These are phyloP conservation scores for Plusia festucae DNA, from an alignment of 2,888 invertebrate species.

Conservation along the genomic window DNA sequence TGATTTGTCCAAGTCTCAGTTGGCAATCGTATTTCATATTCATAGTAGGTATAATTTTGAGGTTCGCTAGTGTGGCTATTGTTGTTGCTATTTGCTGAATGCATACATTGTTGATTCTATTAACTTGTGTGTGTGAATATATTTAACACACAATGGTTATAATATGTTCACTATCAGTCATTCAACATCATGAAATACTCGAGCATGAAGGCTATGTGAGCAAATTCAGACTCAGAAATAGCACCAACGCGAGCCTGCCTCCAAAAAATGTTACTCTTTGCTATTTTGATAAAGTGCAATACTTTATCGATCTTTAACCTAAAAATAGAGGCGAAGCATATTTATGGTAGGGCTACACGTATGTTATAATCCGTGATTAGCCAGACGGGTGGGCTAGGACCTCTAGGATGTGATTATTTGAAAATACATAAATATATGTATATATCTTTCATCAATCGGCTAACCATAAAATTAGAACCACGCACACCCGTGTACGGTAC, in stretches of 20 bases:
- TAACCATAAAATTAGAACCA: not conserved
- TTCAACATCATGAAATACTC: conserved; percentile 53
- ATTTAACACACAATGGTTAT: conserved; percentile 53
- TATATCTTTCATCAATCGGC: not conserved
- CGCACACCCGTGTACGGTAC: not conserved
- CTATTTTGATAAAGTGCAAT: not conserved
- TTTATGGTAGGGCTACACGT: not conserved
- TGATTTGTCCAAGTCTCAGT: conserved; percentile 18
- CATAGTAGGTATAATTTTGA: conserved; percentile 25
- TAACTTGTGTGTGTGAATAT: conserved; percentile 30
- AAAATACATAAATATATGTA: too few species aligned
- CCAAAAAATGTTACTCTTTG: conserved; percentile 7
- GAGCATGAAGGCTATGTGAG: conserved; percentile 49
- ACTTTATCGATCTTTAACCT: too few species aligned
- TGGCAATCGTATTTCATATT: conserved; percentile 19
- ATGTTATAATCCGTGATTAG: not conserved
- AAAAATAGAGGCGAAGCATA: too few species aligned
- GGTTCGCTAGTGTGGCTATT: conserved; percentile 18
- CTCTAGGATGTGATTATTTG: too few species aligned
- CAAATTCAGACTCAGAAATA: conserved; percentile 29
- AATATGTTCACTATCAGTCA: conserved; percentile 45
- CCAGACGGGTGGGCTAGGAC: too few species aligned
- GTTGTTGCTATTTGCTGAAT: conserved; percentile 45
- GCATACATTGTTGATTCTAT: conserved; percentile 34
- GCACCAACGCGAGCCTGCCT: conserved; percentile 11